Percentiles rank a stretch among this genome's conserved stretches.
These are phyloP conservation scores for Manis crassicaudata DNA, from an alignment of 2,797 vertebrate genomes.

Conservation along the genomic window DNA sequence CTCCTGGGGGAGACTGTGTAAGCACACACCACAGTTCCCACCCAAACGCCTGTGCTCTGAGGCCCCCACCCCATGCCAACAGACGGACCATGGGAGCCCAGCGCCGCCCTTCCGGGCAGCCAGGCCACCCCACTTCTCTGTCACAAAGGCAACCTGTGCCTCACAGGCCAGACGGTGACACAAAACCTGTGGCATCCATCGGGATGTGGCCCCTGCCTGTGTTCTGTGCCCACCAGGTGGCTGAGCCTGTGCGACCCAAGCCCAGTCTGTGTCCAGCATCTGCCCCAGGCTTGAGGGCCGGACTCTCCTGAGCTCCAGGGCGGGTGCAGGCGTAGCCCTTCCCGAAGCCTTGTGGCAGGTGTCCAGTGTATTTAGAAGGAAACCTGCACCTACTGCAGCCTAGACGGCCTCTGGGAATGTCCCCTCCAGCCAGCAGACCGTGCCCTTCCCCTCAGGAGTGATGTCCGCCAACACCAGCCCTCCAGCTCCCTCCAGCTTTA, in stretches of 20 bases:
- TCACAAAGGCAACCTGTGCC: neutral
- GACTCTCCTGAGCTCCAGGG: neutral
- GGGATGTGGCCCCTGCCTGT: neutral
- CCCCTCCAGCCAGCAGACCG: no score
- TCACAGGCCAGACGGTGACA: neutral
- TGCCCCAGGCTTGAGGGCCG: neutral
- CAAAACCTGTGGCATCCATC: neutral
- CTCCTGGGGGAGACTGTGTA: neutral
- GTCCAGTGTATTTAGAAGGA: neutral
- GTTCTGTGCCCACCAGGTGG: neutral
- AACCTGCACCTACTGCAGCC: neutral
- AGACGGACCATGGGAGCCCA: fast-evolving
- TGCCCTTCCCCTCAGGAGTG: neutral
- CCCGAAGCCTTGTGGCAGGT: neutral
- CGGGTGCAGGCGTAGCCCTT: fast-evolving
- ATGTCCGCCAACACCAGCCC: neutral
- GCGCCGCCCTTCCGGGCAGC: neutral
- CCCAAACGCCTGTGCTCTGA: neutral
- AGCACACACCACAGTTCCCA: neutral
- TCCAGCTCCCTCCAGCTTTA: no score
- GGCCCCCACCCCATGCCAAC: neutral
- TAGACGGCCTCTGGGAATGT: fast-evolving
- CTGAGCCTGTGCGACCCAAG: neutral
- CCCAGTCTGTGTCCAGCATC: neutral
- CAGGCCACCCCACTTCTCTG: neutral